A percentile compares a stretch with the other conserved stretches of the same genome.
phyloP scores from a whole-genome alignment of 2,888 invertebrate species.

The Itoplectis maculator region DNA sequence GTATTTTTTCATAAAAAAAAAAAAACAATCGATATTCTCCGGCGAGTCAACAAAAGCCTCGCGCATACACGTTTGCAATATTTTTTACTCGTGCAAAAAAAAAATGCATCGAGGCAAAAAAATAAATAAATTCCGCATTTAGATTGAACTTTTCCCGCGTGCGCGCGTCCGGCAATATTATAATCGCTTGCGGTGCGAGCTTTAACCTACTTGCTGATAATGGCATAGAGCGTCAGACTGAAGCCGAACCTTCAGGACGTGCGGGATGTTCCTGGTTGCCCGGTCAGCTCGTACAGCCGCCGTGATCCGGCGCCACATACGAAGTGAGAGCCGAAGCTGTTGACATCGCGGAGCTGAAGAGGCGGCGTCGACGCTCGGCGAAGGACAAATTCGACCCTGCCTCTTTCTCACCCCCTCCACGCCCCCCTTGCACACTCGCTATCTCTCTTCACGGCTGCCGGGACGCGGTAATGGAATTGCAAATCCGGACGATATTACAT shows the following conservation, averaged over 20 bases:
- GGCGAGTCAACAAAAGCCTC: too few species aligned
- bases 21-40: too few species aligned
- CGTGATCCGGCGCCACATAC: not conserved
- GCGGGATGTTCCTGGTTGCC: not conserved
- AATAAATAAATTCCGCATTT: not conserved
- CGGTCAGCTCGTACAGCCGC: not conserved
- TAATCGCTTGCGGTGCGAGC: not conserved
- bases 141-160: not conserved
- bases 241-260: too few species aligned
- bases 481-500: constrained; percentile 83
- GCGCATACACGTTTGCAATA: too few species aligned
- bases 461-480: constrained; percentile 81
- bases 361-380: constrained; percentile 36
- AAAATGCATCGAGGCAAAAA: too few species aligned
- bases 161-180: not conserved
- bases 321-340: constrained; percentile 24
- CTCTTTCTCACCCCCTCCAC: constrained; percentile 72
- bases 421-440: constrained; percentile 70
- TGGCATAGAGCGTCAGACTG: not conserved
- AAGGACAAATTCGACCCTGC: constrained; percentile 63
- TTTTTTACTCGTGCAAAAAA: too few species aligned
- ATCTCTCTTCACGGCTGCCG: constrained; percentile 72
- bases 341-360: constrained; percentile 31
- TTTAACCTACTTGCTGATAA: not conserved
- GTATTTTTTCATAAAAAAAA: too few species aligned